phyloP scores from a whole-genome alignment of 2,888 invertebrate species.

The Lochmaea capreae region DNA sequence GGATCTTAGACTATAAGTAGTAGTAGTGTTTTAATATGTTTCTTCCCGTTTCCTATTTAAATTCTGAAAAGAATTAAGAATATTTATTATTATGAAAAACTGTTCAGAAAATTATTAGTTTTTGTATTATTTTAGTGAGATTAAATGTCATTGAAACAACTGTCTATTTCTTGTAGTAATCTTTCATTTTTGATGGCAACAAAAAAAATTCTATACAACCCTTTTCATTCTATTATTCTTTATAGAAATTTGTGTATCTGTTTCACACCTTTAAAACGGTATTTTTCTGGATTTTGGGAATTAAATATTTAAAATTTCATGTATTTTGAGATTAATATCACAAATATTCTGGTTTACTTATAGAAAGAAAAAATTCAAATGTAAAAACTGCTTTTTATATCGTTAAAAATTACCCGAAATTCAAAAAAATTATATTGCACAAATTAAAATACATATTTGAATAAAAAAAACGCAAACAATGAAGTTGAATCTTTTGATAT shows the following conservation, averaged over 20 bases:
- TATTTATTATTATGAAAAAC: not conserved
- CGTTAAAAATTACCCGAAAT: not conserved
- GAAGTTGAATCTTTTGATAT: slow-evolving; percentile 61
- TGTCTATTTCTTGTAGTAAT: not conserved
- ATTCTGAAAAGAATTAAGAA: too few relatives aligned
- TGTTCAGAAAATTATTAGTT: not conserved
- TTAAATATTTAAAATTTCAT: not conserved
- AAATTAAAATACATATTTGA: not conserved
- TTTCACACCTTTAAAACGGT: not conserved
- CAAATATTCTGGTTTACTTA: not conserved
- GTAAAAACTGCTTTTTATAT: too few relatives aligned
- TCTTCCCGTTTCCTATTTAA: too few relatives aligned
- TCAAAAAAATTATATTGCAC: not conserved
- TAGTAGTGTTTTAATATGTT: too few relatives aligned
- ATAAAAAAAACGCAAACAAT: slow-evolving; percentile 20
- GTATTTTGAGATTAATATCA: not conserved
- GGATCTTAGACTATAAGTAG: too few relatives aligned
- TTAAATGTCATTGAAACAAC: not conserved
- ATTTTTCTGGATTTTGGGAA: slow-evolving; percentile 1
- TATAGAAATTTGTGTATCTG: not conserved
- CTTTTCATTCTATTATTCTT: not conserved
- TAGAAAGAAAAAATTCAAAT: not conserved
- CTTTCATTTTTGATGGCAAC: not conserved
- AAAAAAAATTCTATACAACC: not conserved
- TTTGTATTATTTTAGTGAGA: not conserved